A percentile compares a stretch with the other conserved stretches of the same genome.
Evolutionary conservation across 2,888 invertebrate genomes (phyloP).

Genomic region (Stomorhina lunata): DNA sequence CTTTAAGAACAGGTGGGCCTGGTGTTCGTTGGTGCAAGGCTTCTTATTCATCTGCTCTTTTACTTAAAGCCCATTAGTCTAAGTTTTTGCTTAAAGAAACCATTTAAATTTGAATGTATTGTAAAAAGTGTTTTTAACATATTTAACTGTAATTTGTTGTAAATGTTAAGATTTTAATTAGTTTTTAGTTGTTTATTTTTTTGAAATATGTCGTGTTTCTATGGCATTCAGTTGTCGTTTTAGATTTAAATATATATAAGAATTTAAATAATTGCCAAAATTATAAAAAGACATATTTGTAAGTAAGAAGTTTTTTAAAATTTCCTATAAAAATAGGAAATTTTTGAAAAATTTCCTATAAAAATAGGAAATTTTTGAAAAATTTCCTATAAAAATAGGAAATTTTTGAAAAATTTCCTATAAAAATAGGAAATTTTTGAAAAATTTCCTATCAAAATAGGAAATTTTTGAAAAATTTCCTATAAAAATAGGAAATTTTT

Average conservation of each 20-base stretch:
- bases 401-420: no score
- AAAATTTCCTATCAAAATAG: no score
- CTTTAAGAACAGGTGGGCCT: background rate
- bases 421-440: no score
- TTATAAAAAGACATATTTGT: no score
- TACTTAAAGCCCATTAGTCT: background rate
- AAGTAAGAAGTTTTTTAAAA: no score
- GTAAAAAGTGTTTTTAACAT: slow-evolving; percentile 5
- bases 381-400: no score
- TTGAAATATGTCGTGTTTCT: slow-evolving; percentile 15
- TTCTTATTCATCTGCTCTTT: background rate
- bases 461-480: no score
- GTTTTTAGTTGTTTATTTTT: background rate
- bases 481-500: no score
- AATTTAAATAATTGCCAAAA: background rate
- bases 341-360: no score
- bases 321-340: no score
- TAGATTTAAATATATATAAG: background rate
- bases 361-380: no score
- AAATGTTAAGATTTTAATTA: background rate
- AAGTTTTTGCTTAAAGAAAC: background rate
- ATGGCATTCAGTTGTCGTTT: slow-evolving; percentile 25
- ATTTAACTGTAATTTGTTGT: background rate
- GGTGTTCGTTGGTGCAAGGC: background rate
- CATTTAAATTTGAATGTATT: background rate